These are phyloP conservation scores for Salvelinus sp. DNA, from an alignment of 2,113 vertebrate genomes.

Conservation along the genomic window DNA sequence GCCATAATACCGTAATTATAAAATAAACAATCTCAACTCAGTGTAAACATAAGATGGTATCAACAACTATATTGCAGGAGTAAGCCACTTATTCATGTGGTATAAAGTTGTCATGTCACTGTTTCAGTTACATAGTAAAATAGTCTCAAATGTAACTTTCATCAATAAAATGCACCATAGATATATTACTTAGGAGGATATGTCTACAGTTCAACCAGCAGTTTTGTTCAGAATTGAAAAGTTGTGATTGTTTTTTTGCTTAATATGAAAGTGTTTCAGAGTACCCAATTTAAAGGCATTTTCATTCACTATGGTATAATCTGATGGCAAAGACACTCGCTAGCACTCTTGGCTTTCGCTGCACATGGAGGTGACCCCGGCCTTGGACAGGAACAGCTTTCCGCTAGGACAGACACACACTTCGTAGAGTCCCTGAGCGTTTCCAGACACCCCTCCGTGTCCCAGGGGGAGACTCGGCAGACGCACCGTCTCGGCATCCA, in stretches of 20 bases:
- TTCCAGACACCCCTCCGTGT: conserved; percentile 68
- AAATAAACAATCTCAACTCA: conserved; percentile 11
- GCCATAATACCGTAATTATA: conserved; percentile 57
- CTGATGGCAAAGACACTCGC: conserved; percentile 24
- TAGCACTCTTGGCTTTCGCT: conserved; percentile 86
- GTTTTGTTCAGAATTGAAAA: conserved; percentile 3
- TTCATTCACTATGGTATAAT: neutral
- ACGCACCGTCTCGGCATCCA: conserved; percentile 86
- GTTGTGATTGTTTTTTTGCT: conserved; percentile 46
- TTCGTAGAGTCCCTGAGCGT: conserved; percentile 83
- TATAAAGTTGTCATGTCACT: conserved; percentile 19
- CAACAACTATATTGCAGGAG: conserved; percentile 30
- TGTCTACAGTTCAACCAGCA: conserved; percentile 26
- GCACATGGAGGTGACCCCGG: conserved; percentile 83
- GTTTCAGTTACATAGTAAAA: conserved; percentile 37
- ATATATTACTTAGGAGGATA: neutral
- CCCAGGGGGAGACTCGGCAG: conserved; percentile 81
- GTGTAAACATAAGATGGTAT: conserved; percentile 2
- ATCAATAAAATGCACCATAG: too few relatives aligned
- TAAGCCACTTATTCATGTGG: conserved; percentile 18
- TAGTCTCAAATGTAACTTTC: neutral
- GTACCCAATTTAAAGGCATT: neutral
- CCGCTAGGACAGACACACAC: conserved; percentile 93
- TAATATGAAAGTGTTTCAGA: neutral
- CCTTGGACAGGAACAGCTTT: conserved; percentile 88